Conservation (phyloP, 2,797 vertebrate genomes). For the Hipposideros larvatus region DNA sequence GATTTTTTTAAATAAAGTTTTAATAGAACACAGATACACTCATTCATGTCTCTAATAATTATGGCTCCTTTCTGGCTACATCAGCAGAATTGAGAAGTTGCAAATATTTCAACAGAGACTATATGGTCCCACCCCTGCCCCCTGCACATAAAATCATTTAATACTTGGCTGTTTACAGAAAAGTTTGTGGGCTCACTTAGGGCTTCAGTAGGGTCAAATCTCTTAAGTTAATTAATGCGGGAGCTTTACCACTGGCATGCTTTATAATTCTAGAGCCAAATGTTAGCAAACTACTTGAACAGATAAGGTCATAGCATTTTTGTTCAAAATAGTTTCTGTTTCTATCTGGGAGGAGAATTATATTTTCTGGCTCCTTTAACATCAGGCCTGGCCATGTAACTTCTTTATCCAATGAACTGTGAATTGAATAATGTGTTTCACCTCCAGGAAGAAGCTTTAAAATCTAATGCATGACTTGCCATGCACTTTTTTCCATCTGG, state of each 20-base stretch:
- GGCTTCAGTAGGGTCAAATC: background rate
- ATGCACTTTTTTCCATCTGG: background rate
- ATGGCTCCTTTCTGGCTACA: background rate
- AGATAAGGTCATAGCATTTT: constrained; percentile 19
- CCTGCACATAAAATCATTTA: background rate
- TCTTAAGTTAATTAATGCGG: constrained; percentile 29
- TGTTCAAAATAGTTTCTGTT: constrained; percentile 60
- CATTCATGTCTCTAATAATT: constrained; percentile 17
- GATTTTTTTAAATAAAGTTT: background rate
- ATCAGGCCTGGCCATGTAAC: constrained; percentile 27
- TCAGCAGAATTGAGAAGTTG: background rate
- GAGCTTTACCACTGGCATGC: background rate
- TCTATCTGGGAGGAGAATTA: background rate
- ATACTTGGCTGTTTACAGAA: background rate
- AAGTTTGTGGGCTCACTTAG: background rate
- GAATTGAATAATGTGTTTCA: constrained; percentile 64
- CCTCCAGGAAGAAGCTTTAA: constrained; percentile 46
- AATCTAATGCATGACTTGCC: constrained; percentile 36
- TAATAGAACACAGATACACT: background rate
- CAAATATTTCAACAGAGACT: background rate
- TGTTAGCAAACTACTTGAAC: constrained; percentile 49
- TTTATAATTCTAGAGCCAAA: constrained; percentile 47
- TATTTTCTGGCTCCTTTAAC: constrained; percentile 56
- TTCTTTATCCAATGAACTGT: constrained; percentile 67
- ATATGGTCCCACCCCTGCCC: background rate